Evolutionary conservation across 2,797 vertebrate genomes (phyloP).

Genomic region (Leucoraja ocellata): DNA sequence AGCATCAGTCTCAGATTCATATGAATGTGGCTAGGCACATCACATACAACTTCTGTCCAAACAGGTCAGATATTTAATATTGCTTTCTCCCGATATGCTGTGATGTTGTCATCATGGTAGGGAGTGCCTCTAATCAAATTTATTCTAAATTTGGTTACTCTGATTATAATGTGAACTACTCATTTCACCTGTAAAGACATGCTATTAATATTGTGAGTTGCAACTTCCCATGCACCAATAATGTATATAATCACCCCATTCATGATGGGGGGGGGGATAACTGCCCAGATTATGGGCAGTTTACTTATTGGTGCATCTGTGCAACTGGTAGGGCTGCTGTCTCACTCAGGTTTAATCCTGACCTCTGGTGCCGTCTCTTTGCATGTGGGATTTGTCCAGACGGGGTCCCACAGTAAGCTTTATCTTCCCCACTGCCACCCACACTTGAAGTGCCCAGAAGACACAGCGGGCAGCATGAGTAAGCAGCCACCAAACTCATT

Average conservation of each 20-base stretch:
- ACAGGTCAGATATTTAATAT: background rate
- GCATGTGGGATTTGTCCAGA: background rate
- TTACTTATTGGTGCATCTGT: too few relatives aligned
- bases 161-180: background rate
- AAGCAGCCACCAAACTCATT: too few relatives aligned
- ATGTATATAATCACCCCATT: background rate
- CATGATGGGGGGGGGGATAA: background rate
- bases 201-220: background rate
- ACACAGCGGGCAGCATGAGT: background rate
- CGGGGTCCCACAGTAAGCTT: background rate
- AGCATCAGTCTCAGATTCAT: background rate
- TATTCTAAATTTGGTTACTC: background rate
- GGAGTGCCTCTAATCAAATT: background rate
- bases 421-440: background rate
- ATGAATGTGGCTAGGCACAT: background rate
- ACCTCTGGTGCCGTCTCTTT: background rate
- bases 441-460: background rate
- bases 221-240: background rate
- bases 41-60: background rate
- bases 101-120: background rate
- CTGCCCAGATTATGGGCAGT: background rate
- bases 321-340: too few relatives aligned
- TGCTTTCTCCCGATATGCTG: background rate
- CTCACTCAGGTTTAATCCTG: too few relatives aligned
- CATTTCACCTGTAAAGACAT: background rate